Evolutionary conservation across 2,113 vertebrate species (phyloP).

Genomic region (Pangasianodon hypophthalmus): DNA sequence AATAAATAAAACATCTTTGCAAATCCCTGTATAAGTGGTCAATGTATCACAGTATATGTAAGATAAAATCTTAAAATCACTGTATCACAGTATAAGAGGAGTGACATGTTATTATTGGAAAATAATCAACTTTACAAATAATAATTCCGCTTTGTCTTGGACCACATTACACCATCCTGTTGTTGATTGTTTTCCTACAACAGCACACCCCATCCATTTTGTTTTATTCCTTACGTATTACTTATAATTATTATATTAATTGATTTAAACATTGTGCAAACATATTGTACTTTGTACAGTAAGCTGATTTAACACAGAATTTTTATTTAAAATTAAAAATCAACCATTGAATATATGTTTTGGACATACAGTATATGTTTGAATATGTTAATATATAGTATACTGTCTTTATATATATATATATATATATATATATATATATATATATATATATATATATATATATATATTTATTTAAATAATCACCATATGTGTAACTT

Average conservation of each 20-base stretch:
- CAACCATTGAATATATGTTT: not conserved
- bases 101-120: not conserved
- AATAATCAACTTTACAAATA: not conserved
- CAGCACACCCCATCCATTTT: not conserved
- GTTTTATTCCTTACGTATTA: not conserved
- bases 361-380: not conserved
- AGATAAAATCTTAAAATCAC: too few species aligned
- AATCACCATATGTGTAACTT: not conserved
- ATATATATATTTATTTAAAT: not conserved
- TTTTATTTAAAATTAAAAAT: not conserved
- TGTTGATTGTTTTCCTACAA: not conserved
- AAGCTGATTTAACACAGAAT: not conserved
- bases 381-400: not conserved
- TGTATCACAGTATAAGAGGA: not conserved
- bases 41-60: not conserved
- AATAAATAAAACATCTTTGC: not conserved
- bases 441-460: too few species aligned
- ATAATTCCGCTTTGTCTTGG: not conserved
- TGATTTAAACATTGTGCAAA: too few species aligned
- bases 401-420: not conserved
- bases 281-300: not conserved
- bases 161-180: not conserved
- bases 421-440: too few species aligned
- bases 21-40: not conserved
- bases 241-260: not conserved